Percentiles rank a stretch among this genome's conserved stretches.
phyloP scores from a whole-genome alignment of 92 coral and sea anemone genomes.

The Palythoa caribaeorum region DNA sequence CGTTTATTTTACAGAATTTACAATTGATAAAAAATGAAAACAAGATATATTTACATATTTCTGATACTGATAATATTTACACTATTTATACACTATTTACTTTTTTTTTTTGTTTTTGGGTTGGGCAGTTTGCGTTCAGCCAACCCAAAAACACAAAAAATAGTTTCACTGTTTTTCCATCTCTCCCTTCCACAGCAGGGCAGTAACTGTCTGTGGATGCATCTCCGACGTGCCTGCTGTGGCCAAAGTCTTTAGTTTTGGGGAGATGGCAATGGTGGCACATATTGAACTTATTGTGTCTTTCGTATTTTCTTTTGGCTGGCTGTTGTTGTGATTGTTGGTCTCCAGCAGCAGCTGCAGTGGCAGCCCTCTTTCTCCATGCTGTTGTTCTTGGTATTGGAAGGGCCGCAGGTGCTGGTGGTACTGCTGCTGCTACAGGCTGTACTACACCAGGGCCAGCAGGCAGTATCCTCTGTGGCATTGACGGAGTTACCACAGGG shows the following conservation, averaged over 20 bases:
- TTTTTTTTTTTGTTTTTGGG: too few species aligned
- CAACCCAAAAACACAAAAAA: not conserved
- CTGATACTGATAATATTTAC: too few species aligned
- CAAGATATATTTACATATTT: too few species aligned
- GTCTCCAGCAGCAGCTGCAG: not conserved
- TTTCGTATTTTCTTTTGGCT: constrained; percentile 38
- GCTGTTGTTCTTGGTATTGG: constrained; percentile 9
- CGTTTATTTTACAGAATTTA: too few species aligned
- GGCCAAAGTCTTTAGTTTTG: constrained; percentile 33
- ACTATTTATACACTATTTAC: too few species aligned
- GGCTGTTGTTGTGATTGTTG: not conserved
- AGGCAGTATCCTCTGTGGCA: not conserved
- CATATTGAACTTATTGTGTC: constrained; percentile 20
- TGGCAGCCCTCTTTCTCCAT: not conserved
- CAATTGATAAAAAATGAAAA: too few species aligned
- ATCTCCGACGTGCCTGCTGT: constrained; percentile 34
- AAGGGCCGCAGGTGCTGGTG: not conserved
- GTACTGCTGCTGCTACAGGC: not conserved
- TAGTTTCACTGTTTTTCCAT: not conserved
- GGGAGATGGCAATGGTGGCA: constrained; percentile 35
- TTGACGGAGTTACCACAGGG: not conserved
- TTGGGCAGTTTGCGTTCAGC: not conserved
- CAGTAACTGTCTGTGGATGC: constrained; percentile 4
- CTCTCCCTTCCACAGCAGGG: constrained; percentile 27
- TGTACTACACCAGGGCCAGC: not conserved